Base-by-base conservation (phyloP, 2,797 vertebrate genomes). In the Crax fasciolata region DNA sequence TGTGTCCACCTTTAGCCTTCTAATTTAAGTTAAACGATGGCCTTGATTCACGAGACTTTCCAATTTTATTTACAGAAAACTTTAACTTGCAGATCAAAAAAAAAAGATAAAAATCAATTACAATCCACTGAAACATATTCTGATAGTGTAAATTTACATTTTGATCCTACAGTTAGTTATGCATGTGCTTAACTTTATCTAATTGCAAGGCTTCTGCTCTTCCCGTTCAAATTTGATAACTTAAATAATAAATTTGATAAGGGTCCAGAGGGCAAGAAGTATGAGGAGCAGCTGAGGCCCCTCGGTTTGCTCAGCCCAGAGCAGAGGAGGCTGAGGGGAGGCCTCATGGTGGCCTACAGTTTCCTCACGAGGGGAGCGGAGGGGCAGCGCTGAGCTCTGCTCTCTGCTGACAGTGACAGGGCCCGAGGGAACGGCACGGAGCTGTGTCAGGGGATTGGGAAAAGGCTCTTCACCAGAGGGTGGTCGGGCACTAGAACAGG, bases 1-100 rank as follows among this genome's bases (percentile, higher is more conserved):
- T 48, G 10, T 2, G 1, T 72, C 71, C 83, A 59, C 41, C 57
- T 76, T 63, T 74, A 68, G 67, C 30, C 18, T 79, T 87, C 10
- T 27, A 74, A 86, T 67, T 87, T 54, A 63, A 74, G 38, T 70
- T 77, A 80, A 93, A 80, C n/a, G 88, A 93, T 51, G 28, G 88
- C 66, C 28, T 75, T 78, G 49, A 96, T 70, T 92, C 74, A 66
- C 20, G 74, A 88, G 80, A 54, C 35, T 78, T 86, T n/a, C 51
- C 62, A 62, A 44, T 71, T 80, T 55, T 44, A 70, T 84, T 84
- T 89, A 55, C 41, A 83, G 62, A n/a, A 55, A 48, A 52, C n/a
- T 63, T 93, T 28, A 83, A 61, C 41, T 70, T 81, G 28, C 17
- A 80, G 66, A 28, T 51, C 15, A 32, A 67, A 70, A 86, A 67